Percentiles rank a stretch among this genome's conserved stretches.
Conservation (phyloP, 1,140 invertebrate genomes). For the Schlechtendalia chinensis region DNA sequence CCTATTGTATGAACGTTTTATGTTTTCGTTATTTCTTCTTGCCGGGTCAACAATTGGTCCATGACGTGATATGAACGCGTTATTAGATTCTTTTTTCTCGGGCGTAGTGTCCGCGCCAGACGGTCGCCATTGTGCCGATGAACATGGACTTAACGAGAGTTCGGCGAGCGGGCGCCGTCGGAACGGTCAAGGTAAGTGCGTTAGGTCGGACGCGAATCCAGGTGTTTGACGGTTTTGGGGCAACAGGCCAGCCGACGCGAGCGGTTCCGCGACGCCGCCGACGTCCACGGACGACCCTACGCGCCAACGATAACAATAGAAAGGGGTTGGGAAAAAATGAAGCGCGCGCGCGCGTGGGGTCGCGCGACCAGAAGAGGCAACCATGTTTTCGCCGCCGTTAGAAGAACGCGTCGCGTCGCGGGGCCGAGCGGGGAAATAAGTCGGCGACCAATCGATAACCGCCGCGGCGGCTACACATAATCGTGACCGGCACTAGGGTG, state of each 20-base stretch:
- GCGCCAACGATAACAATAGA: neutral
- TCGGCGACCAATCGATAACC: conserved; percentile 49
- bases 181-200: no score
- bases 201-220: no score
- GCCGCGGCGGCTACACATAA: neutral
- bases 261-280: conserved; percentile 13
- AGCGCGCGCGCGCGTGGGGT: neutral
- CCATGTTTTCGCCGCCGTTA: conserved; percentile 33
- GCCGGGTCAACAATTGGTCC: no score
- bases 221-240: conserved; percentile 27
- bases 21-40: no score
- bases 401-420: no score
- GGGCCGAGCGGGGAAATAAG: conserved; percentile 35
- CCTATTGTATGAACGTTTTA: no score
- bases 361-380: neutral
- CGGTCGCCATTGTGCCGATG: no score
- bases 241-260: conserved; percentile 23
- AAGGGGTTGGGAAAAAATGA: neutral
- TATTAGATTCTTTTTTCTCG: no score
- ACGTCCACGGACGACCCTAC: conserved; percentile 3
- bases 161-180: no score
- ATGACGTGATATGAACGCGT: no score
- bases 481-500: neutral
- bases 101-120: no score
- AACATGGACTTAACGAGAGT: no score